Evolutionary conservation across 2,113 vertebrate genomes (phyloP).

Genomic region (Pelobates fuscus): DNA sequence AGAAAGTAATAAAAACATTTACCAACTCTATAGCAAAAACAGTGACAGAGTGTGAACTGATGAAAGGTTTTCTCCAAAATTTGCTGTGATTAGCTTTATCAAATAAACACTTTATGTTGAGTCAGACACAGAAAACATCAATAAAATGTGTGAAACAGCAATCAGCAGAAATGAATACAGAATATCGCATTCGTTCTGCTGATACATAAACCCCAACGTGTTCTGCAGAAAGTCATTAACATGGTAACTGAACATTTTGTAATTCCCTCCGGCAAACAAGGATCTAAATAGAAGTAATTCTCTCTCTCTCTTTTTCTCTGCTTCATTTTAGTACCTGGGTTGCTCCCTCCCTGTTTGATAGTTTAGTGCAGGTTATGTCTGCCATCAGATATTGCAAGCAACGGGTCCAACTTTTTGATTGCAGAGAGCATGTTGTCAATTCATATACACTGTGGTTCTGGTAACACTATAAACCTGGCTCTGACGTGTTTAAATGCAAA

Average conservation of each 20-base stretch:
- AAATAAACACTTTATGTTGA: constrained; percentile 21
- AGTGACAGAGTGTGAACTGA: neutral
- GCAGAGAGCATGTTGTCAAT: no score
- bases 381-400: no score
- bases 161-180: constrained; percentile 33
- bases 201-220: constrained; percentile 12
- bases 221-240: constrained; percentile 24
- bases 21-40: no score
- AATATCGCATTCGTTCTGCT: constrained; percentile 18
- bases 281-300: neutral
- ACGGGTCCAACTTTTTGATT: no score
- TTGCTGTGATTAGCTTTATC: constrained; percentile 8
- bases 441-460: no score
- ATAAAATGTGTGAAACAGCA: constrained; percentile 25
- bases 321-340: neutral
- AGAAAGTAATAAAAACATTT: no score
- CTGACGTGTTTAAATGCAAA: no score
- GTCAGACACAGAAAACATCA: constrained; percentile 21
- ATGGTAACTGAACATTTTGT: constrained; percentile 26
- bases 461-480: no score
- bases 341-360: neutral
- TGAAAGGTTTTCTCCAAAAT: constrained; percentile 15
- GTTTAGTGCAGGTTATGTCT: neutral
- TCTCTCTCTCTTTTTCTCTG: constrained; percentile 18
- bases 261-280: constrained; percentile 20